phyloP scores from a whole-genome alignment of 2,797 vertebrate species.

The Acipenser ruthenus region DNA sequence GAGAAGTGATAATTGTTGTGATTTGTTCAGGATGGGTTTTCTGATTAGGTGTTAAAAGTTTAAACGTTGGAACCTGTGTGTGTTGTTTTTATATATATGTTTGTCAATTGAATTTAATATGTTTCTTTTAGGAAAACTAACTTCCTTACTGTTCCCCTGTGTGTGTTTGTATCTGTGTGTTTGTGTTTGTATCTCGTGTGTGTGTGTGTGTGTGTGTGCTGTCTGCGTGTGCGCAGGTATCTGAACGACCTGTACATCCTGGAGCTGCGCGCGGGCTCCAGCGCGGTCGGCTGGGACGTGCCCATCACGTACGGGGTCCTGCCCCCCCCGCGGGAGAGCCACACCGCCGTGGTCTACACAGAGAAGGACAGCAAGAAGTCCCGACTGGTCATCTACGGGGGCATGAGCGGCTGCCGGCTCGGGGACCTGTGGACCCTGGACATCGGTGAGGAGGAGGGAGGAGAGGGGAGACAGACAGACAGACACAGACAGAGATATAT shows the following conservation, averaged over 20 bases:
- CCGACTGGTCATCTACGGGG: constrained; percentile 84
- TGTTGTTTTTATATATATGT: too few species aligned
- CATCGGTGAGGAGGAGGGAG: constrained; percentile 38
- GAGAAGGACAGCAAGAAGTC: constrained; percentile 81
- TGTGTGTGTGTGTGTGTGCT: not conserved
- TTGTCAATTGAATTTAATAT: too few species aligned
- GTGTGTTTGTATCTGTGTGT: not conserved
- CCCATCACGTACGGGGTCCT: constrained; percentile 89
- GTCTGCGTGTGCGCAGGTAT: constrained; percentile 55
- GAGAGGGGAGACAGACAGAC: too few species aligned
- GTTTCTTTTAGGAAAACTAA: too few species aligned
- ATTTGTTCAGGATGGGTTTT: too few species aligned
- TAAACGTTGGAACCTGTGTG: too few species aligned
- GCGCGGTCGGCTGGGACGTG: constrained; percentile 87
- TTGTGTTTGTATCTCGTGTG: not conserved
- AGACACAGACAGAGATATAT: too few species aligned
- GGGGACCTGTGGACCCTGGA: constrained; percentile 60
- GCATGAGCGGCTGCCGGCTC: constrained; percentile 85
- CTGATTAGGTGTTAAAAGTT: too few species aligned
- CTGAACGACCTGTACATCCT: constrained; percentile 90
- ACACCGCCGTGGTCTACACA: constrained; percentile 90
- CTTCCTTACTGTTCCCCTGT: too few species aligned
- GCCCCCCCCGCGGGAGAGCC: constrained; percentile 86
- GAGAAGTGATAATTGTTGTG: too few species aligned
- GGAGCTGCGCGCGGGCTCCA: constrained; percentile 85